Evolutionary conservation across 2,113 vertebrate genomes (phyloP).

Genomic region (Cyanistes caeruleus): DNA sequence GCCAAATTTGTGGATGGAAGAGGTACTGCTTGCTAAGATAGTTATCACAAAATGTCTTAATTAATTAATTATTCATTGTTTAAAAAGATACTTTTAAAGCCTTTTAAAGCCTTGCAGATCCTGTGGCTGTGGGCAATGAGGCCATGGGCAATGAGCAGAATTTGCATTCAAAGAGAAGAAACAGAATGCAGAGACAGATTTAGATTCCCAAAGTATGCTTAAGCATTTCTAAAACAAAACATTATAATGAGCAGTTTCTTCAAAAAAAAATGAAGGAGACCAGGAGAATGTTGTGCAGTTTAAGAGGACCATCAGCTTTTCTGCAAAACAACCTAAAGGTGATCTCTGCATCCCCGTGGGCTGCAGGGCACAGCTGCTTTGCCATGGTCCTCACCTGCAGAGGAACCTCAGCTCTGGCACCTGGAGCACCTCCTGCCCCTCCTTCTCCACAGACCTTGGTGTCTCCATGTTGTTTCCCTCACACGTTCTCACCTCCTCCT

Average conservation of each 20-base stretch:
- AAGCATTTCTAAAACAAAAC: not conserved
- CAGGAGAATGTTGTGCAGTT: not conserved
- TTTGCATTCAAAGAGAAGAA: not conserved
- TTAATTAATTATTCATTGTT: not conserved
- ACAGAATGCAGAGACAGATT: not conserved
- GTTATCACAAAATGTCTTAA: not conserved
- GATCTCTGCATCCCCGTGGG: too few species aligned
- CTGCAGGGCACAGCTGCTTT: too few species aligned
- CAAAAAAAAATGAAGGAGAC: not conserved
- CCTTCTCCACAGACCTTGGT: not conserved
- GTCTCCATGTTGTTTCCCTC: not conserved
- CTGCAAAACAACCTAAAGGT: not conserved
- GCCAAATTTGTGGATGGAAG: not conserved
- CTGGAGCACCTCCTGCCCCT: not conserved
- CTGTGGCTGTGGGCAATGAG: not conserved
- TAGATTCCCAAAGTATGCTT: not conserved
- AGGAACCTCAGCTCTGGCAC: not conserved
- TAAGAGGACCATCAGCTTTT: not conserved
- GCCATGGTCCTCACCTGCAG: too few species aligned
- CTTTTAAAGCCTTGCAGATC: not conserved
- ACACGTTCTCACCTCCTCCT: too few species aligned
- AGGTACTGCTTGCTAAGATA: not conserved
- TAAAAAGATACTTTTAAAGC: not conserved
- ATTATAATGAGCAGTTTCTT: not conserved
- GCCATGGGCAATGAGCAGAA: not conserved